Base-by-base conservation (phyloP, 1,140 invertebrate species). In the Augochlora pura region DNA sequence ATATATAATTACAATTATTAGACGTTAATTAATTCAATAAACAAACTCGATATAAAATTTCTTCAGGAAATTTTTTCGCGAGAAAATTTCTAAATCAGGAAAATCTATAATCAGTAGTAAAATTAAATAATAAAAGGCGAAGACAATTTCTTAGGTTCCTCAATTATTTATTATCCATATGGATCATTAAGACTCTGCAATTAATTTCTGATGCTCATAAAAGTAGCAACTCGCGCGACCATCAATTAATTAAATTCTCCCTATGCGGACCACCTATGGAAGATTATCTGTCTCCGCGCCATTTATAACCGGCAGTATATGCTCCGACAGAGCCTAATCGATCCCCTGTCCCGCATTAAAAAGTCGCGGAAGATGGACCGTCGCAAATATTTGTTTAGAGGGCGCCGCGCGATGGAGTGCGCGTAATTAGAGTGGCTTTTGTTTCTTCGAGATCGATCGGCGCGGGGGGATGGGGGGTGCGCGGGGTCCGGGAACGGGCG, bases 371-470 rank as follows among this genome's bases (percentile, higher is more conserved):
- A 7, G n/a, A 8, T 8, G 18, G 54, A 1, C 12, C 16, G 54
- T 7, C 5, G 25, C 60, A 62, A 62, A 62, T 32, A 62, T 62
- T 62, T 62, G 60, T 27, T 3, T 3, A 14, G 16, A 18, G 27
- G 32, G 60, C 60, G 60, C 5, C 18, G 60, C 14, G 25, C n/a
- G 0, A 3, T 18, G 25, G 0, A 3, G 23, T 27, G 16, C 25
- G 4, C 27, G 60, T 38, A 63, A 63, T 63, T 63, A 63, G 27
- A 63, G 18, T 63, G 2, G 60, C 27, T 63, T 63, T 38, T 27
- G 60, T 63, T 63, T 63, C 60, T 38, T 63, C 27, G 60, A 38
- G 18, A 63, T 63, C 60, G 60, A 63, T 63, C 60, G 60, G 18
- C 12, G 60, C 14, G 10, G 3, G 10, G 10, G 16, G n/a, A n/a